Percentiles rank a stretch among this genome's conserved stretches.
These are phyloP conservation scores for Lacanobia wlatinum DNA, from an alignment of 2,888 invertebrate genomes.

Conservation along the genomic window DNA sequence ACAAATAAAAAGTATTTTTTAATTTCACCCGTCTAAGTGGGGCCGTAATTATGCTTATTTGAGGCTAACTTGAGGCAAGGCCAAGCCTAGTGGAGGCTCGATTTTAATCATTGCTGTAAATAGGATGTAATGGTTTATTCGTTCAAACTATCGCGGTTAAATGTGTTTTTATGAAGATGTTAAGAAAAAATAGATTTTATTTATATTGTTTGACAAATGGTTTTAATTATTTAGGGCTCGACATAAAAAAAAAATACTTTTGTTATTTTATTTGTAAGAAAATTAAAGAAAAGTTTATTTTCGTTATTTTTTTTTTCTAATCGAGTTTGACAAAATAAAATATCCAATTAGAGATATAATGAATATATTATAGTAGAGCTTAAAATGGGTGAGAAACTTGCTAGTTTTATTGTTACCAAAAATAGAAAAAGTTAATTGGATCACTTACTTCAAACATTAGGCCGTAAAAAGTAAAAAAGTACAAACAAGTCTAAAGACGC, in stretches of 20 bases:
- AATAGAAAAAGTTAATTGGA: neutral
- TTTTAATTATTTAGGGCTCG: neutral
- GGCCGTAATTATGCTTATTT: conserved; percentile 58
- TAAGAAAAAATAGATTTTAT: neutral
- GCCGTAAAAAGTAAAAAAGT: neutral
- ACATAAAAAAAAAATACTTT: no score
- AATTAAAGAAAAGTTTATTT: no score
- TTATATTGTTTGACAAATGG: conserved; percentile 5
- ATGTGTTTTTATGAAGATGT: no score
- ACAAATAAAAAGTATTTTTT: conserved; percentile 59
- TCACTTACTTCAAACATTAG: neutral
- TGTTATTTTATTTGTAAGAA: no score
- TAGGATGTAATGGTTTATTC: conserved; percentile 33
- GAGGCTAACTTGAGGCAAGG: conserved; percentile 33
- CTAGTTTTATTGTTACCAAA: neutral
- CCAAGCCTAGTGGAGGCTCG: conserved; percentile 17
- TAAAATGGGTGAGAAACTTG: neutral
- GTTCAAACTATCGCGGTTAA: conserved; percentile 8
- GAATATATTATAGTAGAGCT: neutral
- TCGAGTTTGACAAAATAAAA: no score
- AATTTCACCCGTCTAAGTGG: conserved; percentile 54
- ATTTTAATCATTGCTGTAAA: conserved; percentile 54
- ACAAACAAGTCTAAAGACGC: neutral
- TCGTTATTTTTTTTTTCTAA: no score
- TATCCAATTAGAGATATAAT: no score